Evolutionary conservation across 2,888 invertebrate genomes (phyloP), one percentile per base, ranked within the genome.

Genomic region (Tetragnatha montana): DNA sequence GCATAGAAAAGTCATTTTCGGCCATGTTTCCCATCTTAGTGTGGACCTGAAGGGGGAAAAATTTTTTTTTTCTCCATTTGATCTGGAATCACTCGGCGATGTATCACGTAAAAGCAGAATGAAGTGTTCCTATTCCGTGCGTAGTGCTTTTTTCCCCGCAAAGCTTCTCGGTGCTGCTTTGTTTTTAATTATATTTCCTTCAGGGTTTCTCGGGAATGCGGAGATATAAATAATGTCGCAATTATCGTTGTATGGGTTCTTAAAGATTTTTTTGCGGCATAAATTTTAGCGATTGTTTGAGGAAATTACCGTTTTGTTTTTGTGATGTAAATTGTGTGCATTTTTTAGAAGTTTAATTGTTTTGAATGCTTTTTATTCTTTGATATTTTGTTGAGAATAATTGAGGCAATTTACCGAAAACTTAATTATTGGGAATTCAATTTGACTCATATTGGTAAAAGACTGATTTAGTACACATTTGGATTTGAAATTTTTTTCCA

Each of bases 81-180:
- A 84, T 84, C 74, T 74, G 4, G 19, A 35, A 35, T 80, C 73
- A 86, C 80, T 86, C 51, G 70, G 12, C 74, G 60, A 80, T 86
- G 60, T 80, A 80, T 86, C 74, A 74, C 74, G 12, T 74, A 71
- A 80, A 80, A 60, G 73, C 21, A 60, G 14, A 14, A 74, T 60
- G 50, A 49, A 73, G 71, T 19, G 51, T 49, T n/a, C 17, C 21
- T 60, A 22, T 35, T 82, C 47, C 35, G 0, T 50, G 12, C 22
- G 35, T 74, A 68, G 74, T 74, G 60, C 51, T 4, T 21, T 17
- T 8, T 8, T 10, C 14, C 35, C 35, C 14, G 14, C 21, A 14
- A 71, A 60, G 60, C 12, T 17, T 71, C n/a, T n/a, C 73, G 60
- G 21, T 22, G 17, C 19, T 10, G 21, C 19, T 78, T 60, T 78